Conservation (phyloP, 1,140 invertebrate genomes). For the Harlomillsia oculata region DNA sequence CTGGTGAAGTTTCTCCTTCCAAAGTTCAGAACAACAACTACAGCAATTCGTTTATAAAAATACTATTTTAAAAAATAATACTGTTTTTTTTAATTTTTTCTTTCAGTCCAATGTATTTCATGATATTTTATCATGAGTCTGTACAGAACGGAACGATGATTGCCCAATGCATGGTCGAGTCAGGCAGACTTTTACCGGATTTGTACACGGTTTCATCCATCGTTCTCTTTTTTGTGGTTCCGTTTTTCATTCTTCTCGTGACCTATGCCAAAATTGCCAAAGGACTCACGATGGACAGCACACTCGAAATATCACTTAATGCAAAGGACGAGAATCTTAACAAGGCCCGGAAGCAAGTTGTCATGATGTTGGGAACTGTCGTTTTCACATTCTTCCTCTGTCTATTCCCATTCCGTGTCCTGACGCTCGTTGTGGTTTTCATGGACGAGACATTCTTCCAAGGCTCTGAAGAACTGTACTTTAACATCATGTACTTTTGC, state of each 20-base stretch:
- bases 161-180: constrained; percentile 61
- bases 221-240: constrained; percentile 63
- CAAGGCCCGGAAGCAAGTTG: constrained; percentile 55
- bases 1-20: too few relatives aligned
- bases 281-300: constrained; percentile 47
- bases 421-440: constrained; percentile 70
- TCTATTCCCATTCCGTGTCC: constrained; percentile 67
- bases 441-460: constrained; percentile 47
- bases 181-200: constrained; percentile 58
- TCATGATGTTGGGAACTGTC: constrained; percentile 67
- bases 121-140: constrained; percentile 48
- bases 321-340: constrained; percentile 35
- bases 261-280: constrained; percentile 67
- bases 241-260: constrained; percentile 60
- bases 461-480: constrained; percentile 59
- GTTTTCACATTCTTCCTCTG: constrained; percentile 78
- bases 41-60: too few relatives aligned
- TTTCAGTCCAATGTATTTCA: constrained; percentile 64
- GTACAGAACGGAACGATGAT: constrained; percentile 56
- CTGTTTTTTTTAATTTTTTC: constrained; percentile 1
- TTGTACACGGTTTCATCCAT: constrained; percentile 63
- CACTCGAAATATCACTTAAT: constrained; percentile 22
- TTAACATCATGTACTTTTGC: constrained; percentile 67
- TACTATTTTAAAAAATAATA: background rate
- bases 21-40: too few relatives aligned